Evolutionary conservation across 2,888 invertebrate species (phyloP), one percentile per base, ranked within the genome.

Genomic region (Polyommatus iphigenia): DNA sequence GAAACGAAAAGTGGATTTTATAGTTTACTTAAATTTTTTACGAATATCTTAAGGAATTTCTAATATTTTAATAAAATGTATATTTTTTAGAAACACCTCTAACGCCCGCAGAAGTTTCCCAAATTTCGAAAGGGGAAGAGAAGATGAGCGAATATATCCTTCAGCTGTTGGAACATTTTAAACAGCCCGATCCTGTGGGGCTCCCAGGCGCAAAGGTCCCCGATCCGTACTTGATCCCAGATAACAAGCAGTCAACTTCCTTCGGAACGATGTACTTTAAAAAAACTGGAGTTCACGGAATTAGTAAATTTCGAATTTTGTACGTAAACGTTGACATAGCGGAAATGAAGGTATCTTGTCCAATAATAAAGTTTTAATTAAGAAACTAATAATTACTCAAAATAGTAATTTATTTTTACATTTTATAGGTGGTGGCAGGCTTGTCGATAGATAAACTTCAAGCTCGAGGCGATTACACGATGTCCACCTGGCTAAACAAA

Each of bases 201-300:
- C 87, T 98, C 24, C 98, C 98, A 0, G 97, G 97, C 0, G 96
- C 96, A 0, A 95, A 96, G 3, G 95, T 98, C 77, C 97, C 97
- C 0, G 98, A 98, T 86, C 98, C 98, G 0, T 96, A 97, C 92
- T 90, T 95, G 0, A 96, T 98, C 32, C 97, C 97, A 0, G 96
- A 97, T 82, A 96, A 97, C 92, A 96, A 95, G 78, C 96, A 97
- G 83, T 96, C 96, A 29, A 95, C 97, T 80, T 96, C 96, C 3
- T 94, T 97, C 81, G 96, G 96, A 0, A 94, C 84, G 3, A 78
- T 98, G 88, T 94, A 95, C 83, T 97, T 98, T 89, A 96, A 95
- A 85, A 95, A 97, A 80, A 95, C 96, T 7, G 95, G 95, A 79
- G 95, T 98, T 0, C 95, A 96, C 83, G 98, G 98, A 3, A 91